Percentiles rank a stretch among this genome's conserved stretches.
Conservation (phyloP, 2,113 vertebrate species). For the Caranx melampygus region DNA sequence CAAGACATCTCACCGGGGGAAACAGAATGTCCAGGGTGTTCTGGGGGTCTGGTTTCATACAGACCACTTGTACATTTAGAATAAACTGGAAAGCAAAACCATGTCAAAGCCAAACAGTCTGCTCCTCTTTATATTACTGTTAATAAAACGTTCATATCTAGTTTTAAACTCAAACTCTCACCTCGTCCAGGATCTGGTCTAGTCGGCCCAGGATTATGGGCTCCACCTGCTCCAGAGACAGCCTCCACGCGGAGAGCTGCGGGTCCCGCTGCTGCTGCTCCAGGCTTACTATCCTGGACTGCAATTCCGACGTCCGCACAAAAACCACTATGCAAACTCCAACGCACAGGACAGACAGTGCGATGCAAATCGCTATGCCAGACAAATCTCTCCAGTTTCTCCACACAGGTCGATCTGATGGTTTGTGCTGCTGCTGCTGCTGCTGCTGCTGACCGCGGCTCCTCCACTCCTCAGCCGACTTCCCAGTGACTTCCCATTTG, state of each 20-base stretch:
- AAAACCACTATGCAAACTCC: slow-evolving; percentile 80
- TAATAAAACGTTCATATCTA: not conserved
- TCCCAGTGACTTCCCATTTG: slow-evolving; percentile 50
- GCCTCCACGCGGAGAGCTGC: slow-evolving; percentile 74
- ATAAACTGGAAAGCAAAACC: no score
- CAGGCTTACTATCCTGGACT: slow-evolving; percentile 78
- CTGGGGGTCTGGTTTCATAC: no score
- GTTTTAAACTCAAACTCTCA: slow-evolving; percentile 25
- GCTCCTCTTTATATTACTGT: no score
- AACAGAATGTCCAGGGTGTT: no score
- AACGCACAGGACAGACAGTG: slow-evolving; percentile 69
- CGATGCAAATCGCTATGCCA: slow-evolving; percentile 57
- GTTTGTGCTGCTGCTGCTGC: slow-evolving; percentile 60
- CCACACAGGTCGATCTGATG: slow-evolving; percentile 57
- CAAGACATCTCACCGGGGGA: no score
- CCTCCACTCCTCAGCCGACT: slow-evolving; percentile 46
- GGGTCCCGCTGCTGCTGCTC: slow-evolving; percentile 78
- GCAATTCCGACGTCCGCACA: slow-evolving; percentile 77
- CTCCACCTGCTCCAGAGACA: slow-evolving; percentile 84
- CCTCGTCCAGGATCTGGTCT: slow-evolving; percentile 80
- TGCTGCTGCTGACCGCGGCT: slow-evolving; percentile 53
- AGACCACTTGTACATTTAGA: no score
- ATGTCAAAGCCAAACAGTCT: no score
- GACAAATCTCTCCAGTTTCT: slow-evolving; percentile 65
- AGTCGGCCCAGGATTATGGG: slow-evolving; percentile 77